Conservation (phyloP, 2,888 invertebrate genomes). For the Polymixis flavicincta region DNA sequence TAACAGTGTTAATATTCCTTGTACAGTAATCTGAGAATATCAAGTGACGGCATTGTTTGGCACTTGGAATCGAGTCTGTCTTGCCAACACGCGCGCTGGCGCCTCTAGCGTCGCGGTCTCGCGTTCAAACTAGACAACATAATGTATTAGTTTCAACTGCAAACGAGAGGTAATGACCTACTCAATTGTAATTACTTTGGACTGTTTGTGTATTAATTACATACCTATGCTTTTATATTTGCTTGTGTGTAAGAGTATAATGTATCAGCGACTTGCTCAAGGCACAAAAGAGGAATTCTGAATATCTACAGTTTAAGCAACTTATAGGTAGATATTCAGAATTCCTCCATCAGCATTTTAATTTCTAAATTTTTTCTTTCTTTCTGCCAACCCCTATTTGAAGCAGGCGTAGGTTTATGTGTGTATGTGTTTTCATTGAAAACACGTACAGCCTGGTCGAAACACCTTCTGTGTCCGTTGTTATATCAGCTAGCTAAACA, state of each 20-base stretch:
- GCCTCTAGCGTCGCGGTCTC: slow-evolving; percentile 36
- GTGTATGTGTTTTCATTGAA: not conserved
- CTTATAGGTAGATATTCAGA: no score
- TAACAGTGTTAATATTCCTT: slow-evolving; percentile 22
- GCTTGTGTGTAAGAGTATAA: not conserved
- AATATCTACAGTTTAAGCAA: no score
- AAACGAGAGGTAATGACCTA: slow-evolving; percentile 44
- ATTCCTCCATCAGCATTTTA: not conserved
- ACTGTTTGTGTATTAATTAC: not conserved
- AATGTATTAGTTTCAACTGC: slow-evolving; percentile 9
- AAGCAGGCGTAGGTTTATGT: no score
- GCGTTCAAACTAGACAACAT: slow-evolving; percentile 38
- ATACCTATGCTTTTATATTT: not conserved
- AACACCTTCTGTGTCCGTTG: not conserved
- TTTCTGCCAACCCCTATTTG: no score
- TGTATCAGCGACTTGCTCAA: not conserved
- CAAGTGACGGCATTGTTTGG: slow-evolving; percentile 55
- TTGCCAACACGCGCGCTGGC: slow-evolving; percentile 50
- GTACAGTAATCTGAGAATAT: slow-evolving; percentile 46
- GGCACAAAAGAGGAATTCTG: not conserved
- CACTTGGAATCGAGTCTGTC: slow-evolving; percentile 25
- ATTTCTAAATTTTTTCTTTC: no score
- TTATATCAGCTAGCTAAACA: not conserved
- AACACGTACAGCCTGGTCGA: not conserved
- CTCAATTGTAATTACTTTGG: slow-evolving; percentile 15